Conservation (phyloP, 2,113 vertebrate species). For the Stomatorhinus ivindoensis region DNA sequence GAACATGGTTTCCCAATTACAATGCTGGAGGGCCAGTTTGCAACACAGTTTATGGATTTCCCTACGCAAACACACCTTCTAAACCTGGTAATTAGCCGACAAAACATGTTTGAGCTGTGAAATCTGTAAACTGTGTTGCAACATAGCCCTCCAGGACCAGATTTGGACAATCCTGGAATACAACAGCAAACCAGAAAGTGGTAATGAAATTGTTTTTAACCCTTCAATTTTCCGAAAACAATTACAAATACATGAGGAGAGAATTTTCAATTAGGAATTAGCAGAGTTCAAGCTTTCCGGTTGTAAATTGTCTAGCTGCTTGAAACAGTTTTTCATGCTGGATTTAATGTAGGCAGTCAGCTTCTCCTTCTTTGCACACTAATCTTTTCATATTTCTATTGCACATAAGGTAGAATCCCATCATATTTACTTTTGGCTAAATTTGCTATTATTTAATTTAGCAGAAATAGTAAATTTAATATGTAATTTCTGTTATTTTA, state of each 20-base stretch:
- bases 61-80: not conserved
- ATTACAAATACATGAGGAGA: not conserved
- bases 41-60: not conserved
- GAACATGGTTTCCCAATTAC: not conserved
- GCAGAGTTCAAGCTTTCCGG: not conserved
- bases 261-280: not conserved
- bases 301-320: not conserved
- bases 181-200: not conserved
- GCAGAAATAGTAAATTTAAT: not conserved
- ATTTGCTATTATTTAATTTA: not conserved
- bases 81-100: not conserved
- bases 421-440: not conserved
- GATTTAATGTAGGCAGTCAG: not conserved
- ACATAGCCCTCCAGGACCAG: not conserved
- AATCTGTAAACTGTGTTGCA: not conserved
- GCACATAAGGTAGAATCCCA: not conserved
- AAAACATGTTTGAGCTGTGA: not conserved
- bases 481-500: slow-evolving; percentile 1
- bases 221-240: not conserved
- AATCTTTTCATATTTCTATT: not conserved
- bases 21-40: not conserved
- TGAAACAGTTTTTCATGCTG: not conserved
- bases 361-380: not conserved
- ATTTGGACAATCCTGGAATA: not conserved
- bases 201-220: not conserved